Conservation (phyloP, 1,140 invertebrate species). For the Ceratosolen fusciceps region DNA sequence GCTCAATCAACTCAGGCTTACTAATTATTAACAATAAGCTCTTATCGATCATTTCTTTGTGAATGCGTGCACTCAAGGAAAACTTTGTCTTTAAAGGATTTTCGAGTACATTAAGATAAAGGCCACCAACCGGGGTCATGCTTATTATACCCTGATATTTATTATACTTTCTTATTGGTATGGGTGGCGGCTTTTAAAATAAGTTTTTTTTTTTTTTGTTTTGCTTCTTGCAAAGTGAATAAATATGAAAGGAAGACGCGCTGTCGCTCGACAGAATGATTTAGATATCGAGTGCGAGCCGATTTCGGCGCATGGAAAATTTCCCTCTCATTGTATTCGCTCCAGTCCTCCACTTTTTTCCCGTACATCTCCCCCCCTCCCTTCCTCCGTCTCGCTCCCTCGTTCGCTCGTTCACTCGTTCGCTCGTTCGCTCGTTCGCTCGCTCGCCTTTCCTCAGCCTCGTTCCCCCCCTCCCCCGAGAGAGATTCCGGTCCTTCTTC, state of each 20-base stretch:
- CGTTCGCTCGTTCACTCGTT: background rate
- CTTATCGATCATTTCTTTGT: background rate
- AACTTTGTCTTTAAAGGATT: too few species aligned
- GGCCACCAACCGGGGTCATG: too few species aligned
- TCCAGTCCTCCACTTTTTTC: slow-evolving; percentile 15
- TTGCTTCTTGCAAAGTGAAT: background rate
- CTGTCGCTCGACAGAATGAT: slow-evolving; percentile 3
- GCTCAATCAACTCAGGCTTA: background rate
- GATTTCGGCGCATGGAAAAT: slow-evolving; percentile 29
- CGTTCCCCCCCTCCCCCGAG: background rate
- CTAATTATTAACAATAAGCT: background rate
- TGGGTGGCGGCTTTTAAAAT: background rate
- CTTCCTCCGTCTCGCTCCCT: background rate
- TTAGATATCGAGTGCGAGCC: background rate
- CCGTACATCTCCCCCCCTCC: background rate
- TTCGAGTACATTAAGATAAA: too few species aligned
- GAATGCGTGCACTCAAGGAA: background rate
- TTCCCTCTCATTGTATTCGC: slow-evolving; percentile 19
- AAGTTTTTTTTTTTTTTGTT: background rate
- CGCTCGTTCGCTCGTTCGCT: background rate
- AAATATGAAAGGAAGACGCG: slow-evolving; percentile 15
- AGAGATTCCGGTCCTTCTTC: slow-evolving; percentile 20
- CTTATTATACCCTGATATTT: too few species aligned
- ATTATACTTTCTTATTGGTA: too few species aligned
- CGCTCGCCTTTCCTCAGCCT: background rate